Conservation (phyloP, 1,140 invertebrate species). For the Lordiphosa mommai region DNA sequence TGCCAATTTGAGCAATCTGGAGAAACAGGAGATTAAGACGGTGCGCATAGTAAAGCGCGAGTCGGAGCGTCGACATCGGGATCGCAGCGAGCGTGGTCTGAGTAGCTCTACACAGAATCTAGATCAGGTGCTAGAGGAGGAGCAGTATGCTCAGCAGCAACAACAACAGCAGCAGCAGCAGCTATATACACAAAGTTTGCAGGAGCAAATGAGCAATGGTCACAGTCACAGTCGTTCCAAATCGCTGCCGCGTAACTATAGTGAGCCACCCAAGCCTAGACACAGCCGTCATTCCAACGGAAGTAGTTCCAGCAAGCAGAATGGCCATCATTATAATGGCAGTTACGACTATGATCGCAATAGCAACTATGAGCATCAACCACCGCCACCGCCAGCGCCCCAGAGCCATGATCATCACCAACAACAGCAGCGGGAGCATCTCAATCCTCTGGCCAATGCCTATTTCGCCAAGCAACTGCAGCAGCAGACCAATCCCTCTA, state of each 20-base stretch:
- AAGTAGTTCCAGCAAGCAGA: slow-evolving; percentile 36
- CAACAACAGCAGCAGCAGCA: slow-evolving; percentile 33
- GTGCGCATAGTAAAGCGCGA: slow-evolving; percentile 96
- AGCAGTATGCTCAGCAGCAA: slow-evolving; percentile 55
- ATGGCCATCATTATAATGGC: slow-evolving; percentile 59
- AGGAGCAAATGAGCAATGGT: slow-evolving; percentile 63
- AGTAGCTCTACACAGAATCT: slow-evolving; percentile 79
- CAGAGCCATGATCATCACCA: slow-evolving; percentile 53
- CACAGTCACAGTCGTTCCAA: slow-evolving; percentile 62
- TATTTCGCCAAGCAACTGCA: slow-evolving; percentile 74
- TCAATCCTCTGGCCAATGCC: slow-evolving; percentile 73
- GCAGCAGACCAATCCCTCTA: slow-evolving; percentile 58
- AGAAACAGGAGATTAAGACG: slow-evolving; percentile 94
- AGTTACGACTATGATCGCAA: slow-evolving; percentile 65
- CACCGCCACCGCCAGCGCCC: slow-evolving; percentile 58
- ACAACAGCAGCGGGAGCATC: slow-evolving; percentile 53
- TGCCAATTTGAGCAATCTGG: slow-evolving; percentile 88
- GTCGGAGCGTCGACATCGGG: slow-evolving; percentile 90
- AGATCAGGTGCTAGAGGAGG: slow-evolving; percentile 83
- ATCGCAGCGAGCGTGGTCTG: slow-evolving; percentile 82
- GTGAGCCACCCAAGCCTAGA: slow-evolving; percentile 57
- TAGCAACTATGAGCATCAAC: slow-evolving; percentile 70
- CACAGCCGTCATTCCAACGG: slow-evolving; percentile 54
- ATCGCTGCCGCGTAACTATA: slow-evolving; percentile 68
- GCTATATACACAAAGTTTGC: slow-evolving; percentile 36